phyloP scores from a whole-genome alignment of 2,888 invertebrate species.

The Cremastinae sp. region DNA sequence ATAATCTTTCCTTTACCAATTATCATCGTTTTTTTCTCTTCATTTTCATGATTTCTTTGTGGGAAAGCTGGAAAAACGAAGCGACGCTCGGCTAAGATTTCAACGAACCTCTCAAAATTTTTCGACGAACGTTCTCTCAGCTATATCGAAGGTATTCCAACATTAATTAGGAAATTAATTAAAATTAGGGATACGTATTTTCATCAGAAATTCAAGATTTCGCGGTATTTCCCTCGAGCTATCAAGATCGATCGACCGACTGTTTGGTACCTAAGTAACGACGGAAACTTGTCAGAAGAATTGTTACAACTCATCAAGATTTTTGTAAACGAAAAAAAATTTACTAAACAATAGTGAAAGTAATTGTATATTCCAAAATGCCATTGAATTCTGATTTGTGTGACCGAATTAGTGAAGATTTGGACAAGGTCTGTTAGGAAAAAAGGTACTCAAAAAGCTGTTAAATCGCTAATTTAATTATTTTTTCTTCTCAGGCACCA shows the following conservation, averaged over 20 bases:
- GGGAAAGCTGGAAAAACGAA: slow-evolving; percentile 58
- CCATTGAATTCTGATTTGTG: slow-evolving; percentile 58
- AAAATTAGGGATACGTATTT: not conserved
- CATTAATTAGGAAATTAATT: not conserved
- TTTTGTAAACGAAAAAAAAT: not conserved
- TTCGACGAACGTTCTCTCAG: slow-evolving; percentile 11
- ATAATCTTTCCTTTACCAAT: not conserved
- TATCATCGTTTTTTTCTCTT: not conserved
- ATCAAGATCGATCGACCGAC: slow-evolving; percentile 51
- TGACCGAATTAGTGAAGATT: slow-evolving; percentile 59
- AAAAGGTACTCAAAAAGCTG: not conserved
- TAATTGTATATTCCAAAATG: slow-evolving; percentile 41
- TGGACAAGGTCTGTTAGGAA: slow-evolving; percentile 57
- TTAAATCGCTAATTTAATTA: not conserved
- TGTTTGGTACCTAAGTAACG: slow-evolving; percentile 61
- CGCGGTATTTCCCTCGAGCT: slow-evolving; percentile 37
- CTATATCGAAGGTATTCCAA: slow-evolving; percentile 50
- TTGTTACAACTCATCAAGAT: not conserved
- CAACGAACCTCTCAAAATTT: slow-evolving; percentile 54
- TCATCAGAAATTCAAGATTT: slow-evolving; percentile 23
- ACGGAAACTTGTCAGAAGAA: slow-evolving; percentile 21
- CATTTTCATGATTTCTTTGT: no score
- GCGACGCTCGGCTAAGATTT: slow-evolving; percentile 55
- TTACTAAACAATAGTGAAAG: not conserved
- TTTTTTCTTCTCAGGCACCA: slow-evolving; percentile 70